Evolutionary conservation across 1,140 invertebrate genomes (phyloP), one percentile per base, ranked within the genome.

Genomic region (Aphelenchoides avenae): DNA sequence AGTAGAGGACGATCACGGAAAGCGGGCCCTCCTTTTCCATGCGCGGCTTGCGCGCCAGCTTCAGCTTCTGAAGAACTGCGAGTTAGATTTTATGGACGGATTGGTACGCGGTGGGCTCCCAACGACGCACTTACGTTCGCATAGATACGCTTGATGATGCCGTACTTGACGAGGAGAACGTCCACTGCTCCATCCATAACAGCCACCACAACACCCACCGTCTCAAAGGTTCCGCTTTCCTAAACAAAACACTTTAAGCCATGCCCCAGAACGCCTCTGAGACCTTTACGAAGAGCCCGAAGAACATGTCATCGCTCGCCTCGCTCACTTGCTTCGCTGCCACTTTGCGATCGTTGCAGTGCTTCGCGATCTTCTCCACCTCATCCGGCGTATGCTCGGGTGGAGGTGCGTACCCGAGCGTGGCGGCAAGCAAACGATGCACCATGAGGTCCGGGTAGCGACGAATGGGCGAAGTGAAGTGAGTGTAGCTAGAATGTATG

Each of bases 361-460:
- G 83, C 3, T 80, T 79, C 11, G 87, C 87, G 41, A 87, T 78
- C 44, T 66, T 71, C 29, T 79, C 65, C 6, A 80, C 46, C 9
- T 61, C 20, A 26, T 59, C 39, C 1, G 60, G 50, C 6, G 63
- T 42, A 11, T 55, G 53, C 1, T 39, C 37, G 3, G 76, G 67
- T n/a, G 44, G 29, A 2, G 61, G 0, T 43, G 58, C 29, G 27
- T 54, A 73, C 30, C 87, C 87, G 49, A 94, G 86, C 41, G 86
- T 85, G 6, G 89, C 88, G 15, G 89, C 89, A 39, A 95, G 76
- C 40, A 95, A 79, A 13, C 91, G 84, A 80, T 95, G 91, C 0
- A 95, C 91, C 55, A 95, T 87, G 29, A 96, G 85, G 80, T 96
- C 91, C 0, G 91, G 89, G 79, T 95, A 96, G 85, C 90, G 85